Percentiles rank a stretch among this genome's conserved stretches.
Evolutionary conservation across 1,140 invertebrate genomes (phyloP).

Genomic region (Delia radicum): DNA sequence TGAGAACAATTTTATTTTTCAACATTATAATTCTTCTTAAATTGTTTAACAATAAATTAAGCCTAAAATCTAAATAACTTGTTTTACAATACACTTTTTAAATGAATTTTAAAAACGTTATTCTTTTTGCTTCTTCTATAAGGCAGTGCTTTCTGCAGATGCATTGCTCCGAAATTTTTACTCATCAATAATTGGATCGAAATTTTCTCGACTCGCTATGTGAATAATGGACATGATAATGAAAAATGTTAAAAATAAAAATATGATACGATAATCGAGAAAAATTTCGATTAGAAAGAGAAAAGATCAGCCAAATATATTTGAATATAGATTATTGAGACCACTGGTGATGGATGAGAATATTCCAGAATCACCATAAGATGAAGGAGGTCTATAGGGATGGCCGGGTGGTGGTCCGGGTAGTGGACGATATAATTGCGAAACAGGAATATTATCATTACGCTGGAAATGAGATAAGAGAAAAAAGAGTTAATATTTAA

Average conservation of each 20-base stretch:
- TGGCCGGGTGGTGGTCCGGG: constrained; percentile 33
- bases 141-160: background rate
- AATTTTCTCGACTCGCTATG: constrained; percentile 25
- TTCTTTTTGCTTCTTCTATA: background rate
- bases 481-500: too few relatives aligned
- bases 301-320: constrained; percentile 66
- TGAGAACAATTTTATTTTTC: background rate
- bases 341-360: constrained; percentile 75
- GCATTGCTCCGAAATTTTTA: background rate
- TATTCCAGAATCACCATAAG: constrained; percentile 61
- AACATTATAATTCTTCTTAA: background rate
- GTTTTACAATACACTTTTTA: too few relatives aligned
- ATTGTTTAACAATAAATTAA: background rate
- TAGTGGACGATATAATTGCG: constrained; percentile 44
- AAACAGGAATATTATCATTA: constrained; percentile 35
- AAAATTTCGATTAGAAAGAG: constrained; percentile 17
- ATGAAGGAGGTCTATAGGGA: constrained; percentile 59
- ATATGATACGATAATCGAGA: constrained; percentile 17
- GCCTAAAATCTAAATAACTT: background rate
- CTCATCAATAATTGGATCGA: background rate
- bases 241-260: constrained; percentile 24
- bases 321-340: constrained; percentile 72
- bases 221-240: constrained; percentile 25
- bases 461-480: constrained; percentile 38
- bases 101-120: too few relatives aligned